A percentile compares a stretch with the other conserved stretches of the same genome.
Evolutionary conservation across 2,113 vertebrate species (phyloP).

Genomic region (Bettongia penicillata): DNA sequence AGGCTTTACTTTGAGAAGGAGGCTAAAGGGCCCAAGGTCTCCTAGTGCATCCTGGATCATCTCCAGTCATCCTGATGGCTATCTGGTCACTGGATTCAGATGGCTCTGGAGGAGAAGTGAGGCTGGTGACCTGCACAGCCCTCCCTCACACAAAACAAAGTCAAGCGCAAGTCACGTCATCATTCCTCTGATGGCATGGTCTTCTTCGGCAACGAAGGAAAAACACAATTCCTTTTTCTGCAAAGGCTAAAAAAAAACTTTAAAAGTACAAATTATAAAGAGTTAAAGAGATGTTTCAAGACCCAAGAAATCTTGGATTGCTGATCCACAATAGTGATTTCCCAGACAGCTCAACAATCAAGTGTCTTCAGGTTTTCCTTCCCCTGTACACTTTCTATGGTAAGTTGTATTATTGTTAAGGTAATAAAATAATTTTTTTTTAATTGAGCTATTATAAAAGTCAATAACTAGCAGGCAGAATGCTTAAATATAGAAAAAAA

Average conservation of each 20-base stretch:
- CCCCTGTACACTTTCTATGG: neutral
- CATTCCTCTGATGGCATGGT: no score
- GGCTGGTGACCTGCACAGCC: no score
- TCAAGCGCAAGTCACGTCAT: no score
- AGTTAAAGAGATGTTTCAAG: neutral
- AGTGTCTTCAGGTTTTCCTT: neutral
- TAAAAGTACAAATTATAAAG: neutral
- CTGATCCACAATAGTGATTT: neutral
- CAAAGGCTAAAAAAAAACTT: neutral
- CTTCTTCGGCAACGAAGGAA: no score
- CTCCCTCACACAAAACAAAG: no score
- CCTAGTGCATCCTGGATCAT: no score
- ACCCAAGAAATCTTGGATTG: neutral
- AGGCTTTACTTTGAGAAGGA: neutral
- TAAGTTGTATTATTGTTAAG: neutral
- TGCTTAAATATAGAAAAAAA: neutral
- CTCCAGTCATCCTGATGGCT: no score
- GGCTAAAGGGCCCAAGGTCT: no score
- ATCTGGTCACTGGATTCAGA: no score
- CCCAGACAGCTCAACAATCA: neutral
- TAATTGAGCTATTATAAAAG: neutral
- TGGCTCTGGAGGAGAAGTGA: no score
- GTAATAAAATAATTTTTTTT: neutral
- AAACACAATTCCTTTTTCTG: neutral
- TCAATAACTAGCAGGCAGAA: neutral